Evolutionary conservation across 1,140 invertebrate species (phyloP), one percentile per base, ranked within the genome.

Genomic region (Drosophila pallidifrons): DNA sequence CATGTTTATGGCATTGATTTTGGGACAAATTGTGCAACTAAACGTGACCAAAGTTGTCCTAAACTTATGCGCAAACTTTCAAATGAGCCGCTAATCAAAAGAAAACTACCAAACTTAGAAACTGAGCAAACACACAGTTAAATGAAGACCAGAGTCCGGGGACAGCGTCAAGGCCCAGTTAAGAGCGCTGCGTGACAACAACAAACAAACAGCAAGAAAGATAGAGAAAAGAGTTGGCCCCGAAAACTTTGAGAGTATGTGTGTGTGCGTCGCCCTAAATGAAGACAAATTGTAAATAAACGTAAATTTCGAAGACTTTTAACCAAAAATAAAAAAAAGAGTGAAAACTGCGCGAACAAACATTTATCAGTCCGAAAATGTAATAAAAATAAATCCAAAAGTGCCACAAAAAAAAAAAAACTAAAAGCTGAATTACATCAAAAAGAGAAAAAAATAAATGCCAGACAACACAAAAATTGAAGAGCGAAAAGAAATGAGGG

Each of bases 271-370:
- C 80, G 82, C 83, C 83, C 83, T 74, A 88, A 87, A 87, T 87
- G 80, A 80, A 87, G 85, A 88, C 83, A 88, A 88, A 87, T 87
- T 87, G 83, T 83, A 88, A 87, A 87, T 87, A 88, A 87, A 87
- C 83, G 80, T 87, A 88, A 75, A 80, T 88, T 88, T 86, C 30
- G 10, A n/a, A 25, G 20, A 3, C 16, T 38, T 58, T 30, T 59
- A 81, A 79, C 70, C 52, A 43, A 43, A 43, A 25, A 25, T 25
- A 25, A 25, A 25, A 25, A 51, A 68, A 67, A 67, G 73, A 80
- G 83, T 88, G 83, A 87, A 87, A 87, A 87, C 83, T 74, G 72
- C 71, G 63, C 83, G 66, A 57, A 79, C 82, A 87, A 87, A 87
- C 82, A 87, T 86, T 82, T 86, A 58, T 38, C 43, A 77, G 51